phyloP scores from a whole-genome alignment of 2,113 vertebrate genomes.

The Cavia porcellus region DNA sequence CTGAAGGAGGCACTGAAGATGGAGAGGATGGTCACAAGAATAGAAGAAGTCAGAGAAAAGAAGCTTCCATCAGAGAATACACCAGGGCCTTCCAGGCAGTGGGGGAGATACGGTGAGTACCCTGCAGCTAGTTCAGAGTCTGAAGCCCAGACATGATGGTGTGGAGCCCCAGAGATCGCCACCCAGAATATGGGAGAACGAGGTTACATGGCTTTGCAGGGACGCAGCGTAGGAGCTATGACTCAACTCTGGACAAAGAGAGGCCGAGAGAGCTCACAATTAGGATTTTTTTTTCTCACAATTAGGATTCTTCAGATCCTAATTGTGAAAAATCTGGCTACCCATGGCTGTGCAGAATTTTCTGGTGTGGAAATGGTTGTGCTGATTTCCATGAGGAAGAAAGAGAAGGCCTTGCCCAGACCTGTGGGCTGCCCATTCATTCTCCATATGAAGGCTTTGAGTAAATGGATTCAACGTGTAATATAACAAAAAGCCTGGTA shows the following conservation, averaged over 20 bases:
- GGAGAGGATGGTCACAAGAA: too few species aligned
- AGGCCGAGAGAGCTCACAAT: constrained; percentile 95
- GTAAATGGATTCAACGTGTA: constrained; percentile 93
- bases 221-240: constrained; percentile 97
- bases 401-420: constrained; percentile 95
- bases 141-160: constrained; percentile 95
- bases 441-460: constrained; percentile 94
- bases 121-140: constrained; percentile 95
- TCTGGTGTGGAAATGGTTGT: constrained; percentile 98
- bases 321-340: too few species aligned
- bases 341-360: constrained; percentile 97
- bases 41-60: too few species aligned
- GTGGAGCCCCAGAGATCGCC: constrained; percentile 88
- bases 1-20: too few species aligned
- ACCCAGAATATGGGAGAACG: constrained; percentile 95
- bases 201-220: constrained; percentile 97
- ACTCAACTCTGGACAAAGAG: constrained; percentile 95
- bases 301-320: too few species aligned
- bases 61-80: too few species aligned
- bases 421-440: constrained; percentile 95
- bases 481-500: constrained; percentile 91
- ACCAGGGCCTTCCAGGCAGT: constrained; percentile 81
- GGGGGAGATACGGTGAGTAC: constrained; percentile 95
- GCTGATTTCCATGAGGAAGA: constrained; percentile 98
- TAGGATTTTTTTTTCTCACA: too few species aligned